Evolutionary conservation across 2,113 vertebrate species (phyloP).

Genomic region (Promerops cafer): DNA sequence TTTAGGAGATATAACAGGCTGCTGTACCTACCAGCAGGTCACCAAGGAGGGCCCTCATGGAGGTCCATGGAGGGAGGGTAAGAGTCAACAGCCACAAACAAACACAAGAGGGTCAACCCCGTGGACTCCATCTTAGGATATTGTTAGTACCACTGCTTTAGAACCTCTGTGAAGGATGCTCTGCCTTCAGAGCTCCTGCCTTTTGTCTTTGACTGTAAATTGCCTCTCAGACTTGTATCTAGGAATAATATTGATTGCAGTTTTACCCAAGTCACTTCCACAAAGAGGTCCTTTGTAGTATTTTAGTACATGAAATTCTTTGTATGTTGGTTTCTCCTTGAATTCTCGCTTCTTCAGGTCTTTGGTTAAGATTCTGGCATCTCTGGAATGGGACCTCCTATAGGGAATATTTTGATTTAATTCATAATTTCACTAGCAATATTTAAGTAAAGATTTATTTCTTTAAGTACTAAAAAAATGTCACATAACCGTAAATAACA

Average conservation of each 20-base stretch:
- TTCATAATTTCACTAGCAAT: neutral
- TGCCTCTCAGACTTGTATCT: neutral
- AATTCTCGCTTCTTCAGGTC: neutral
- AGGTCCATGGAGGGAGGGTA: rapidly evolving
- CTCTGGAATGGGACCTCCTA: neutral
- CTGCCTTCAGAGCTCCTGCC: neutral
- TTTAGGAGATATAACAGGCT: neutral
- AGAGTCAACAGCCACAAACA: neutral
- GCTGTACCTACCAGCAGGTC: neutral
- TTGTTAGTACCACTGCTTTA: neutral
- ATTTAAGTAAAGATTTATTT: neutral
- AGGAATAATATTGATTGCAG: neutral
- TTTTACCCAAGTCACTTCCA: neutral
- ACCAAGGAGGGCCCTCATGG: neutral
- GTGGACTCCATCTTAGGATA: rapidly evolving
- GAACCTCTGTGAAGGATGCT: neutral
- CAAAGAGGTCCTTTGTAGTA: neutral
- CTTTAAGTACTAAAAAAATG: neutral
- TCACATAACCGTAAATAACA: neutral
- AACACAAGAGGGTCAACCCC: rapidly evolving
- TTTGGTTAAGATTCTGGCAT: neutral
- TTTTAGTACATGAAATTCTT: neutral
- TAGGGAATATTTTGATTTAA: neutral
- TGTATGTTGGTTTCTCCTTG: neutral
- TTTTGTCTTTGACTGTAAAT: neutral